Evolutionary conservation across 2,888 invertebrate species (phyloP), one percentile per base, ranked within the genome.

Genomic region (Andrena dorsata): DNA sequence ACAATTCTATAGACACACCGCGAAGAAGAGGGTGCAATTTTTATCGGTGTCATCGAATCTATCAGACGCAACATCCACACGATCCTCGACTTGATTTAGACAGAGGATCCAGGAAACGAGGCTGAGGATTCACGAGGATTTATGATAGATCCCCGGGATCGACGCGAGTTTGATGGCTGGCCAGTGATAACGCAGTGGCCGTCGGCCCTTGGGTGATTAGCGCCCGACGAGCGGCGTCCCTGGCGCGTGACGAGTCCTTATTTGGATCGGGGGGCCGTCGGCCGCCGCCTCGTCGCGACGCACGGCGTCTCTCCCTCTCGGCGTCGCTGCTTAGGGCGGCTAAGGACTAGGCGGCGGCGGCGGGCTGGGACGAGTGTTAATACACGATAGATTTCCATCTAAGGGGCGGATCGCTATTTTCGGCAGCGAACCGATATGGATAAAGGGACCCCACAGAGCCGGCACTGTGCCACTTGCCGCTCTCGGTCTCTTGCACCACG

Each of bases 331-430:
- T 89, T 90, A 91, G 91, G 91, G 90, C 90, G 87, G 89, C 89
- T 90, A 90, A 91, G 89, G 90, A 90, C 90, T 90, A 88, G 80
- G 79, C 71, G 76, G 81, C 63, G 83, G 80, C 79, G 79, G 84
- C 80, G 83, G 80, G 80, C 64, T 53, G 85, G 78, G 79, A 74
- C 82, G 83, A 75, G 80, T 77, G 87, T 87, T 86, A 88, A 90
- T 89, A 86, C 89, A 86, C 89, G 87, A 88, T 90, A 89, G 92
- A 93, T 93, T 93, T 92, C 93, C 93, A 92, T 93, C 92, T 93
- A 93, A 92, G 93, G 93, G 92, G 93, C 93, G 93, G 92, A 93
- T 91, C 90, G 92, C 92, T 93, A 93, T 93, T 93, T 93, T 93
- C 90, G 91, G 92, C 92, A 87, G 86, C 90, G 82, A 86, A 92